Percentiles rank a stretch among this genome's conserved stretches.
These are phyloP conservation scores for Bombus affinis DNA, from an alignment of 1,140 invertebrate species.

Conservation along the genomic window DNA sequence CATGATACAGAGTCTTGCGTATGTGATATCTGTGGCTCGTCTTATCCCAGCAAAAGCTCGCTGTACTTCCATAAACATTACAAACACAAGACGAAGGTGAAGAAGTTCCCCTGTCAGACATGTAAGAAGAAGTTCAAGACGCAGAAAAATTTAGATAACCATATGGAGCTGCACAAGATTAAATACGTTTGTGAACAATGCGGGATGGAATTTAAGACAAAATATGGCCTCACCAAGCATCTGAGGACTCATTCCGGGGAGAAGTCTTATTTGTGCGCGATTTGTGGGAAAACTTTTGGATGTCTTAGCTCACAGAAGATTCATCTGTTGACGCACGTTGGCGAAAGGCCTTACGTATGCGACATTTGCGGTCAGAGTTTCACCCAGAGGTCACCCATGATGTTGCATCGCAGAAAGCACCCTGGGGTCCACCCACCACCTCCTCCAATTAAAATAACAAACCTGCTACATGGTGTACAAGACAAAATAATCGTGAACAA, in stretches of 20 bases:
- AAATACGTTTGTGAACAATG: constrained; percentile 84
- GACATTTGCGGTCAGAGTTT: constrained; percentile 82
- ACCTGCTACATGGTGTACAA: constrained; percentile 75
- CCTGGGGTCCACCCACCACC: constrained; percentile 82
- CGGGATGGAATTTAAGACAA: constrained; percentile 85
- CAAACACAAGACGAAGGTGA: constrained; percentile 81
- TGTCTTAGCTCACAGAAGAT: constrained; percentile 79
- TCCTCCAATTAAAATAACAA: constrained; percentile 77
- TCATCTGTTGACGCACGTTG: constrained; percentile 81
- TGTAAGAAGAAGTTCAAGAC: constrained; percentile 81
- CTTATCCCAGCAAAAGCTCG: constrained; percentile 81
- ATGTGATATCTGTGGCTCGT: constrained; percentile 84
- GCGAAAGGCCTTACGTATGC: constrained; percentile 83
- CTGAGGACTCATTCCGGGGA: constrained; percentile 86
- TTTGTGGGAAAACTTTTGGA: constrained; percentile 85
- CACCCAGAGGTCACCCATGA: constrained; percentile 81
- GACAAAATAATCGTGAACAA: constrained; percentile 76
- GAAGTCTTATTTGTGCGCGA: constrained; percentile 85
- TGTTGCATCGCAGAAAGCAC: constrained; percentile 81
- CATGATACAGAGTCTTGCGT: constrained; percentile 79
- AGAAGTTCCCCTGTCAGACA: constrained; percentile 80
- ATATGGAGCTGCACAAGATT: constrained; percentile 80
- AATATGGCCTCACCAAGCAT: constrained; percentile 85
- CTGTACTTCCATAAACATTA: constrained; percentile 78
- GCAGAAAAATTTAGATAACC: constrained; percentile 79